Conservation (phyloP, 2,797 vertebrate genomes). For the Miopithecus talapoin region DNA sequence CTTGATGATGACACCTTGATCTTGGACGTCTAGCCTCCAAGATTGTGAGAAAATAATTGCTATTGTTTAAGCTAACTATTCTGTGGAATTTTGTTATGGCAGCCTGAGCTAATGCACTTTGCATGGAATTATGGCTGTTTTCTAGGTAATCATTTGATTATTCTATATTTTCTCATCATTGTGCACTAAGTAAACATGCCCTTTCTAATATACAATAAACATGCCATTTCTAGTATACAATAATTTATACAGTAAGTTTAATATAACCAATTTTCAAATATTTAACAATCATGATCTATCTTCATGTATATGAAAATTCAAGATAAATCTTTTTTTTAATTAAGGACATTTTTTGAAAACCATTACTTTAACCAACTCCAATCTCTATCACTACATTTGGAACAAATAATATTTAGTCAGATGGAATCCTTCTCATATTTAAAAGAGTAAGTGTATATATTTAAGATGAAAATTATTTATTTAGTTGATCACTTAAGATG, state of each 20-base stretch:
- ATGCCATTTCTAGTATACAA: not conserved
- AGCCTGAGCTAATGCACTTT: not conserved
- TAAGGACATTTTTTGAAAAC: not conserved
- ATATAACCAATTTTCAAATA: not conserved
- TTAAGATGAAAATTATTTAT: not conserved
- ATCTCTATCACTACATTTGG: not conserved
- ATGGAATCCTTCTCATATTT: not conserved
- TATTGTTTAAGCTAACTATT: not conserved
- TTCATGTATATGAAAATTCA: not conserved
- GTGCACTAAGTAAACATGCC: not conserved
- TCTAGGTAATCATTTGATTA: not conserved
- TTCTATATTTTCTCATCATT: not conserved
- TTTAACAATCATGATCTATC: not conserved
- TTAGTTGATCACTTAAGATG: not conserved
- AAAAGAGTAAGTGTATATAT: too few species aligned
- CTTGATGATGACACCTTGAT: not conserved
- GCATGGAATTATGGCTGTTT: not conserved
- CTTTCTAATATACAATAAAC: not conserved
- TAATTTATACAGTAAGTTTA: not conserved
- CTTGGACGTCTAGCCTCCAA: not conserved
- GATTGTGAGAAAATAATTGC: not conserved
- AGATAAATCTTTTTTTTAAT: not conserved
- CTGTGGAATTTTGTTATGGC: not conserved
- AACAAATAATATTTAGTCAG: not conserved
- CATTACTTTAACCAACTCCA: not conserved